Conservation (phyloP, 2,888 invertebrate species). For the Cephus pygmeus region DNA sequence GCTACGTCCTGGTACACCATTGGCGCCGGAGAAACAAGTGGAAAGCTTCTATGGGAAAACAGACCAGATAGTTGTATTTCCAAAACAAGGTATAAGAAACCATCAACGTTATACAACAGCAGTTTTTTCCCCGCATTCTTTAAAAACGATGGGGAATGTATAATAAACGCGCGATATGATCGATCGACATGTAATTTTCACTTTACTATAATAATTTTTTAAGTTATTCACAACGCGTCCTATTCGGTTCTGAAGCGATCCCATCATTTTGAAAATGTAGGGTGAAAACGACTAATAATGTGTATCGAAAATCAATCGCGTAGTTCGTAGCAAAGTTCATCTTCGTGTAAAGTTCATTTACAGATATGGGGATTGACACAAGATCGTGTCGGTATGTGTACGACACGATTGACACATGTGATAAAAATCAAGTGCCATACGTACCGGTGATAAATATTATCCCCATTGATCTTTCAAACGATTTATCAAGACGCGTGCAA, state of each 20-base stretch:
- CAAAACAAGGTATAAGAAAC: constrained; percentile 74
- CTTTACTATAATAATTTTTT: too few species aligned
- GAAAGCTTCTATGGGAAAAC: constrained; percentile 88
- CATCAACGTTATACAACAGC: constrained; percentile 12
- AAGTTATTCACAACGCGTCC: too few species aligned
- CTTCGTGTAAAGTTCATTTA: not conserved
- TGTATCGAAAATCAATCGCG: constrained; percentile 12
- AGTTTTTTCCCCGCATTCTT: not conserved
- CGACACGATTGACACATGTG: not conserved
- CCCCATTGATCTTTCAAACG: not conserved
- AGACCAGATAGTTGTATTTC: constrained; percentile 85
- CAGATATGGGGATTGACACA: not conserved
- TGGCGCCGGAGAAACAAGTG: constrained; percentile 71
- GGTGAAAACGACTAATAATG: constrained; percentile 34
- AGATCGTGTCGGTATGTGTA: not conserved
- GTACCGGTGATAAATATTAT: not conserved
- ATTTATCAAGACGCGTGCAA: not conserved
- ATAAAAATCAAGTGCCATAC: not conserved
- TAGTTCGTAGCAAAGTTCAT: not conserved
- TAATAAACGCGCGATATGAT: not conserved
- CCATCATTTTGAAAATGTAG: too few species aligned
- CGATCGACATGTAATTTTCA: too few species aligned
- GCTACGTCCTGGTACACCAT: constrained; percentile 68
- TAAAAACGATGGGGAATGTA: not conserved
- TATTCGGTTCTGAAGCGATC: too few species aligned